phyloP scores from a whole-genome alignment of 2,888 invertebrate genomes.

The Melanchra persicariae region DNA sequence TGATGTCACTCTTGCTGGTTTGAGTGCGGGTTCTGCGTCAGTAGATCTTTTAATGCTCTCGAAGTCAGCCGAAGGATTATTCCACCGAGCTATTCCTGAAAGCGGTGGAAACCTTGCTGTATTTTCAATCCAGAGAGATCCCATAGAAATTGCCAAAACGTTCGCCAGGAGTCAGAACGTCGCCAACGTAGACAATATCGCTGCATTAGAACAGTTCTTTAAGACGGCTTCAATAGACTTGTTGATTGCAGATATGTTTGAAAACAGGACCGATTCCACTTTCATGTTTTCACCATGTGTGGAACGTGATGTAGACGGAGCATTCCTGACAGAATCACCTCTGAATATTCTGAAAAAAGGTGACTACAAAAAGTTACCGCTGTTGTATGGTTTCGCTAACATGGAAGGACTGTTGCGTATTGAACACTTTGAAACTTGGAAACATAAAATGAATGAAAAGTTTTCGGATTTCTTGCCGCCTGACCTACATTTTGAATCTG shows the following conservation, averaged over 20 bases:
- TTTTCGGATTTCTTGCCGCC: constrained; percentile 78
- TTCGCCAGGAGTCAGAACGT: constrained; percentile 68
- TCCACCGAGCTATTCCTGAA: constrained; percentile 72
- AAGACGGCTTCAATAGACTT: constrained; percentile 67
- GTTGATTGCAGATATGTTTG: constrained; percentile 60
- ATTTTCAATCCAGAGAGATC: constrained; percentile 72
- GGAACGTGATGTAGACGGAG: constrained; percentile 59
- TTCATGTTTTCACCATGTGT: constrained; percentile 66
- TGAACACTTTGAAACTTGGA: constrained; percentile 68
- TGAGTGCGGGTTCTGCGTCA: constrained; percentile 70
- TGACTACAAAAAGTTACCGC: constrained; percentile 70
- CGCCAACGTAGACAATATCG: constrained; percentile 68
- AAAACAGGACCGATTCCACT: constrained; percentile 57
- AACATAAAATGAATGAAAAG: constrained; percentile 73
- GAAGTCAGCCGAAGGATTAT: constrained; percentile 69
- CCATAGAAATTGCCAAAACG: constrained; percentile 70
- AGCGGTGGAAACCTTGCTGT: constrained; percentile 69
- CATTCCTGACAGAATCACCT: constrained; percentile 72
- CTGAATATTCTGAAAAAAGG: constrained; percentile 70
- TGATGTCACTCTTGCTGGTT: constrained; percentile 73
- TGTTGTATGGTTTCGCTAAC: constrained; percentile 75
- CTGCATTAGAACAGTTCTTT: constrained; percentile 75
- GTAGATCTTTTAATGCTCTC: constrained; percentile 72
- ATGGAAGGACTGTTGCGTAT: constrained; percentile 76
- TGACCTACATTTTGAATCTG: constrained; percentile 71